Conservation (phyloP, 2,888 invertebrate species). For the Eristalis pertinax region DNA sequence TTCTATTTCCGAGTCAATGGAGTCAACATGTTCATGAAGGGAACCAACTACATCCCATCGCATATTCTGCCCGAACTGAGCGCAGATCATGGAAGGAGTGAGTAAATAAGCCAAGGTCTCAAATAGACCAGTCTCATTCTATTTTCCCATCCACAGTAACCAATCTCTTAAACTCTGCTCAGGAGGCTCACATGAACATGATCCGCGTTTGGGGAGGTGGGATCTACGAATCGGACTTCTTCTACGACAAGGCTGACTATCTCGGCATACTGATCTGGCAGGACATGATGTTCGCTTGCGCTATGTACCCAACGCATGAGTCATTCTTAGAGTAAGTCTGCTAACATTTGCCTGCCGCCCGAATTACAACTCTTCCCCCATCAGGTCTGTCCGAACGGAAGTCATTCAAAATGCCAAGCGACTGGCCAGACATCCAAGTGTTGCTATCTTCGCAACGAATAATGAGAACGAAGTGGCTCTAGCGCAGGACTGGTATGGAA, state of each 20-base stretch:
- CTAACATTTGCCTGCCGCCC: not conserved
- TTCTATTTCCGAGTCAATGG: conserved; percentile 95
- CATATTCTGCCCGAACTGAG: conserved; percentile 91
- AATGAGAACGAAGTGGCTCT: conserved; percentile 98
- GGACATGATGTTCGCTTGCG: conserved; percentile 98
- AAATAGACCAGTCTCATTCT: not conserved
- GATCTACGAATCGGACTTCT: conserved; percentile 93
- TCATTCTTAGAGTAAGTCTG: conserved; percentile 85
- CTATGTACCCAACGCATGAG: conserved; percentile 92
- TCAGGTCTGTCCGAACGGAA: conserved; percentile 88
- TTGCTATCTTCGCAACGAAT: conserved; percentile 96
- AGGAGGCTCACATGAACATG: conserved; percentile 93
- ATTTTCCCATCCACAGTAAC: conserved; percentile 81
- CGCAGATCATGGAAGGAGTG: conserved; percentile 82
- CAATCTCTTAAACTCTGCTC: conserved; percentile 86
- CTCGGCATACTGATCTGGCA: conserved; percentile 98
- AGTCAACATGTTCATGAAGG: conserved; percentile 95
- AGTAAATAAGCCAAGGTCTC: conserved; percentile 52
- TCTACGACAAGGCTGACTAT: conserved; percentile 93
- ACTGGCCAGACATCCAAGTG: conserved; percentile 92
- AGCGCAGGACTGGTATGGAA: conserved; percentile 89
- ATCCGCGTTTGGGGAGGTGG: conserved; percentile 99
- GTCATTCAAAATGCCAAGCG: conserved; percentile 90
- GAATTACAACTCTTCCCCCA: not conserved
- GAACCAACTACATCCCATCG: conserved; percentile 96